Evolutionary conservation across 1,140 invertebrate species (phyloP).

Genomic region (Sitobion miscanthi): DNA sequence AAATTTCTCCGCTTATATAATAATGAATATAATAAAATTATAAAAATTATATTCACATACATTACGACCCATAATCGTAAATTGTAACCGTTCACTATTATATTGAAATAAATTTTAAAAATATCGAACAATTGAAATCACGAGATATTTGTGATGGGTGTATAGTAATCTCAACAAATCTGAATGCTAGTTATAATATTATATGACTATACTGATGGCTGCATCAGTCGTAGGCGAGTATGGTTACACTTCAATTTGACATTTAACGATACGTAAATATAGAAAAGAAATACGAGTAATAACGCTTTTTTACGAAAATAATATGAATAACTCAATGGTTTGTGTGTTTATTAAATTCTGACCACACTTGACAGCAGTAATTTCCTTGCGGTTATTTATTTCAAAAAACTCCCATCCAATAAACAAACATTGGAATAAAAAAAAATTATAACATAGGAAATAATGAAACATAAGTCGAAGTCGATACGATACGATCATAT

Average conservation of each 20-base stretch:
- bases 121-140: background rate
- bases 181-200: background rate
- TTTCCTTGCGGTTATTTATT: background rate
- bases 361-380: background rate
- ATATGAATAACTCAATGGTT: background rate
- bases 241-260: background rate
- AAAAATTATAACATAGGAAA: background rate
- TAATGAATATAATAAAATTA: background rate
- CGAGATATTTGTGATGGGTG: background rate
- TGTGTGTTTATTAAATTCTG: background rate
- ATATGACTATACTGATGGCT: background rate
- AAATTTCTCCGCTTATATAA: background rate
- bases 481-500: background rate
- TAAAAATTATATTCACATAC: background rate
- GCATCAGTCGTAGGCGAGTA: background rate
- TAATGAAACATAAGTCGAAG: background rate
- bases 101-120: background rate
- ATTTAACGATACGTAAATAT: background rate
- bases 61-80: background rate
- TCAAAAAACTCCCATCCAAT: background rate
- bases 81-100: background rate
- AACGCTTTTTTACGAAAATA: background rate
- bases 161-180: background rate
- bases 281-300: background rate
- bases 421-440: background rate